Evolutionary conservation across 2,888 invertebrate genomes (phyloP), one percentile per base, ranked within the genome.

Genomic region (Luperina nickerlii): DNA sequence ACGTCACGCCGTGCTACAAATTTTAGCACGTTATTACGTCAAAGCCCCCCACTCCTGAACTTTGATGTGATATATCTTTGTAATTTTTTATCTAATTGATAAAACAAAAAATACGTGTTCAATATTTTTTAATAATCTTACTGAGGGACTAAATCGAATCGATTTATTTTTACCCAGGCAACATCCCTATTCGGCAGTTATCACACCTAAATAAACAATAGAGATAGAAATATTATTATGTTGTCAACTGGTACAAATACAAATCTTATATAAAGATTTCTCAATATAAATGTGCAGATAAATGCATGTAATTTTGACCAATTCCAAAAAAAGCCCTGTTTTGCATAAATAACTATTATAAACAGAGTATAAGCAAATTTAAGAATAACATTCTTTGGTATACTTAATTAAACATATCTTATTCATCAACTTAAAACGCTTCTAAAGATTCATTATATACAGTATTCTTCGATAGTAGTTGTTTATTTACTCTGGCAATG

Each of bases 321-420:
- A 73, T 84, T 69, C 57, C 60, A 45, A 70, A 81, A 81, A 74
- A 67, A 60, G 51, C 66, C 66, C 7, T 74, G 71, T 72, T 51
- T 60, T 48, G 42, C 76, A 63, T 78, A 87, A 67, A 83, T 66
- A 79, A 72, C 66, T 74, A 69, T 68, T 45, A 72, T 48, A 83
- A 87, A 87, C 74, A 81, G 63, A 78, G 80, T 84, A 78, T 76
- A 78, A 78, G 84, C 85, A 74, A 79, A 78, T 73, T 73, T 75
- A 81, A 88, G 83, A 79, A 82, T 74, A 84, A 87, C 74, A 74
- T 83, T 88, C 84, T 87, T 88, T 84, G 88, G 88, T 88, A 86
- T 77, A 83, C 83, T 83, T 82, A 83, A 83, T 88, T 88, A 88
- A 83, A 89, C 76, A 72, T 76, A 74, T 78, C 72, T 70, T 82